Percentiles rank a stretch among this genome's conserved stretches.
Conservation (phyloP, 2,797 vertebrate species). For the Anas capensis region DNA sequence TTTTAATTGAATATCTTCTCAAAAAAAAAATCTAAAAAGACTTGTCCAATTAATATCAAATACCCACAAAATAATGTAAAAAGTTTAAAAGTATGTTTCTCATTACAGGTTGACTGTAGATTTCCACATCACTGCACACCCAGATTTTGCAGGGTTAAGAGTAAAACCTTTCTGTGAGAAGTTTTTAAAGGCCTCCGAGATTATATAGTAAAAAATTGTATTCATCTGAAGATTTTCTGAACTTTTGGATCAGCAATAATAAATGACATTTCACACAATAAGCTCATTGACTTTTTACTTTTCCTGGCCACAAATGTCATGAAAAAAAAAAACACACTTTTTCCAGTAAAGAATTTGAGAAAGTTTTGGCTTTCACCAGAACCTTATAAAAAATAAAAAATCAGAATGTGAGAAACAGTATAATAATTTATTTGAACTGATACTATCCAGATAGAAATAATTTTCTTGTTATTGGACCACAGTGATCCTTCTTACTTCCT, state of each 20-base stretch:
- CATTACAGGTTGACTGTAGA: not conserved
- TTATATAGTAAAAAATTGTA: not conserved
- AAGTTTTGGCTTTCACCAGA: not conserved
- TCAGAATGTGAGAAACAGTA: not conserved
- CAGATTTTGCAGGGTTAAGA: not conserved
- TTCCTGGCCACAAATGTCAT: rapidly evolving
- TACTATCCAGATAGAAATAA: not conserved
- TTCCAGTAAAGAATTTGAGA: not conserved
- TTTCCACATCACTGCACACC: not conserved
- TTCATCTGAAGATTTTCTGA: not conserved
- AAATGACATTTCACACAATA: not conserved
- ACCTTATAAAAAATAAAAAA: not conserved
- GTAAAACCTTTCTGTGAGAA: not conserved
- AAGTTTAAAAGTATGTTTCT: not conserved
- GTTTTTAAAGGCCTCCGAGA: not conserved
- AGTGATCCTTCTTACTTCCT: not conserved
- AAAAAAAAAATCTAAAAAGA: not conserved
- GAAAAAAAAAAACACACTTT: not conserved
- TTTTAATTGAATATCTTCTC: not conserved
- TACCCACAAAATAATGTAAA: not conserved
- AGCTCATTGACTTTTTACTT: not conserved
- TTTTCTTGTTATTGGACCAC: not conserved
- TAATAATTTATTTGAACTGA: not conserved
- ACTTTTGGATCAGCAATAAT: not conserved
- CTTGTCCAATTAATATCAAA: not conserved